These are phyloP conservation scores for Spicauda simplicius DNA, from an alignment of 2,888 invertebrate species.

Conservation along the genomic window DNA sequence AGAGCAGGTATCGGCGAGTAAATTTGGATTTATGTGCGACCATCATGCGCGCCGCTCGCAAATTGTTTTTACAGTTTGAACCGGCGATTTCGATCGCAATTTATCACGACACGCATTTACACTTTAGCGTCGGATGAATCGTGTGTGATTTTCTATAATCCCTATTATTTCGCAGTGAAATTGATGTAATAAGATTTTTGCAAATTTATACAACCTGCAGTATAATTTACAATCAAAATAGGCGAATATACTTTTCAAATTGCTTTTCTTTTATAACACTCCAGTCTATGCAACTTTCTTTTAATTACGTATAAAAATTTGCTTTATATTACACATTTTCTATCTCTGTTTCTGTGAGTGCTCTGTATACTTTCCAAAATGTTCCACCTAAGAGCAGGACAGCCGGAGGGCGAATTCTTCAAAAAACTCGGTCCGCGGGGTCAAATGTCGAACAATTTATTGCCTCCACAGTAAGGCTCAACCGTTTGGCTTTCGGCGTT, in stretches of 20 bases:
- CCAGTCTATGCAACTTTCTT: too few relatives aligned
- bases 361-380: constrained; percentile 62
- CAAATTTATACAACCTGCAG: constrained; percentile 1
- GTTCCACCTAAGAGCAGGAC: constrained; percentile 56
- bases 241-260: too few relatives aligned
- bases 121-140: constrained; percentile 31
- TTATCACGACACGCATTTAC: constrained; percentile 34
- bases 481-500: constrained; percentile 71
- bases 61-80: constrained; percentile 39
- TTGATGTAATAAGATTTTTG: constrained; percentile 20
- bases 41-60: constrained; percentile 43
- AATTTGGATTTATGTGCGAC: constrained; percentile 56
- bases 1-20: constrained; percentile 56
- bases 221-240: background rate
- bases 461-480: constrained; percentile 78
- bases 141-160: constrained; percentile 30
- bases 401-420: constrained; percentile 78
- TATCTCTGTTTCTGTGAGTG: constrained; percentile 42
- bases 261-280: too few relatives aligned
- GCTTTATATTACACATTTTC: too few relatives aligned
- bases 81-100: constrained; percentile 37
- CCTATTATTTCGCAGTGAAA: constrained; percentile 27
- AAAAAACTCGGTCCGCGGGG: constrained; percentile 71
- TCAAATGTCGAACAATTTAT: constrained; percentile 85
- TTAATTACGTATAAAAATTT: too few relatives aligned